Evolutionary conservation across 2,888 invertebrate species (phyloP).

Genomic region (Chrysopilus asiliformis): DNA sequence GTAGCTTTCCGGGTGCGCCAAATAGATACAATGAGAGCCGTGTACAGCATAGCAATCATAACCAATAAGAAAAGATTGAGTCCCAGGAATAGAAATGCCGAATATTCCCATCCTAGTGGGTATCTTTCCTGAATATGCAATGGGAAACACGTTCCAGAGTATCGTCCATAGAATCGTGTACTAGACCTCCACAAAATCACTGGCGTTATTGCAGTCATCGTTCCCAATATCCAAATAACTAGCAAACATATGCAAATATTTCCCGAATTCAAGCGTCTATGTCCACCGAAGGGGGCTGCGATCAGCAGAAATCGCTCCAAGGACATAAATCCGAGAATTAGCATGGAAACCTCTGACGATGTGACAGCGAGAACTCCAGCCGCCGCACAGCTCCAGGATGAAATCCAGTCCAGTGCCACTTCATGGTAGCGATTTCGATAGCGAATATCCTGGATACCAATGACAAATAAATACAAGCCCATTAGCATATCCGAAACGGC

Average conservation of each 20-base stretch:
- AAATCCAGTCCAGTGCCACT: slow-evolving; percentile 48
- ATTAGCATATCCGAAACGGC: slow-evolving; percentile 54
- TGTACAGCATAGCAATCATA: slow-evolving; percentile 45
- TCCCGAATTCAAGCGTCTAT: slow-evolving; percentile 40
- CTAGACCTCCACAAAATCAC: slow-evolving; percentile 45
- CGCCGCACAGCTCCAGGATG: slow-evolving; percentile 48
- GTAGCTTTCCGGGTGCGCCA: slow-evolving; percentile 47
- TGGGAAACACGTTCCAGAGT: slow-evolving; percentile 55
- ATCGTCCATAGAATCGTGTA: slow-evolving; percentile 48
- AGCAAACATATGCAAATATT: slow-evolving; percentile 40
- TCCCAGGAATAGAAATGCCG: slow-evolving; percentile 53
- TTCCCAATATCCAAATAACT: slow-evolving; percentile 46
- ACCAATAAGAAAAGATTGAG: slow-evolving; percentile 46
- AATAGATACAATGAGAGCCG: slow-evolving; percentile 48
- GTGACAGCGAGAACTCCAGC: slow-evolving; percentile 50
- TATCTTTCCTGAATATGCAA: slow-evolving; percentile 54
- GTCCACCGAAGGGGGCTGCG: slow-evolving; percentile 44
- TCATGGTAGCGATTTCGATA: slow-evolving; percentile 44
- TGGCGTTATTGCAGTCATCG: slow-evolving; percentile 49
- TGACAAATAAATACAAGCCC: slow-evolving; percentile 50
- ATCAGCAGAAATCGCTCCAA: slow-evolving; percentile 52
- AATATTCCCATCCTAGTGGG: slow-evolving; percentile 55
- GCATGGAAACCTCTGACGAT: slow-evolving; percentile 54
- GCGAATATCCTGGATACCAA: slow-evolving; percentile 45
- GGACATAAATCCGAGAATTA: slow-evolving; percentile 55